Conservation (phyloP, 2,113 vertebrate genomes). For the Scomber scombrus region DNA sequence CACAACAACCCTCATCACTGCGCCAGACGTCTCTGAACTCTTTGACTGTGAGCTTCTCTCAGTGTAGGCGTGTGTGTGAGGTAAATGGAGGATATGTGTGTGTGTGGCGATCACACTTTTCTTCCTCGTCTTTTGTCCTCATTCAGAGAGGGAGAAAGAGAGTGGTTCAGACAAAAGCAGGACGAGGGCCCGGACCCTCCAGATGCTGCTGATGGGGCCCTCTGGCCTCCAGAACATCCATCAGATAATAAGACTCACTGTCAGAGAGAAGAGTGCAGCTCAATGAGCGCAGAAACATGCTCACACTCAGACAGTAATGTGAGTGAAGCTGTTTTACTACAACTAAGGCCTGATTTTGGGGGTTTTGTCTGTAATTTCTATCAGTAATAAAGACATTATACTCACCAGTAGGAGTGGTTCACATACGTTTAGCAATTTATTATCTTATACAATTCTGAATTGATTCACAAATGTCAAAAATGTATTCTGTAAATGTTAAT, state of each 20-base stretch:
- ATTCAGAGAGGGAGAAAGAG: neutral
- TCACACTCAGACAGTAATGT: neutral
- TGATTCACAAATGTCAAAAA: too few species aligned
- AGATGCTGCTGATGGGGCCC: constrained; percentile 31
- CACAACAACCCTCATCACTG: neutral
- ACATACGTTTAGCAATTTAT: too few species aligned
- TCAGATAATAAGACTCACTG: neutral
- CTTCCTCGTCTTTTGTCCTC: constrained; percentile 17
- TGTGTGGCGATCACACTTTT: constrained; percentile 2
- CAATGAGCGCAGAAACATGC: neutral
- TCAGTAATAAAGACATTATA: too few species aligned
- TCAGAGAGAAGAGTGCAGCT: neutral
- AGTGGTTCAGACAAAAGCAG: neutral
- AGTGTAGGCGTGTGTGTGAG: neutral
- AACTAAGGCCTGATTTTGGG: too few species aligned
- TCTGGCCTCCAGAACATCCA: constrained; percentile 4
- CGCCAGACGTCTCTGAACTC: neutral
- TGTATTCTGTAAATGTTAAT: too few species aligned
- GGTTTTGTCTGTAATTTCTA: too few species aligned
- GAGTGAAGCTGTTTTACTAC: too few species aligned
- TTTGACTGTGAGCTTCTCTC: constrained; percentile 1
- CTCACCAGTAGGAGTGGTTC: too few species aligned
- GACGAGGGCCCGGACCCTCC: constrained; percentile 23
- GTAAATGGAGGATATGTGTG: neutral
- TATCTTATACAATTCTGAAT: too few species aligned